Evolutionary conservation across 2,113 vertebrate species (phyloP).

Genomic region (Tragelaphus buxtoni): DNA sequence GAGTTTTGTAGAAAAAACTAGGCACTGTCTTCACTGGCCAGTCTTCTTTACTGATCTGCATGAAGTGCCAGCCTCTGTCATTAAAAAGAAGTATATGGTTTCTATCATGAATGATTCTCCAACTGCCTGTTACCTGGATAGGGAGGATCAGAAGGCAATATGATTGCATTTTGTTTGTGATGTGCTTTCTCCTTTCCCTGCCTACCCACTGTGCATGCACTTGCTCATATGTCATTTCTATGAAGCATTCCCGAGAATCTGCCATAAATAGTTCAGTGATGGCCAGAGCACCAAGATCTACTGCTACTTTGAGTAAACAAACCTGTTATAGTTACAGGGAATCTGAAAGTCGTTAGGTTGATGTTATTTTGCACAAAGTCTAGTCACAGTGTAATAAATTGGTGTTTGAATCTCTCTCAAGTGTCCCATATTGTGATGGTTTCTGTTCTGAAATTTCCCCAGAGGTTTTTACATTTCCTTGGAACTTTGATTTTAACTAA

Average conservation of each 20-base stretch:
- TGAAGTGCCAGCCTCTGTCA: background rate
- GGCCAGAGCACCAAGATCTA: background rate
- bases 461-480: background rate
- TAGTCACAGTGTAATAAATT: background rate
- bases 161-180: background rate
- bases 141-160: background rate
- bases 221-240: background rate
- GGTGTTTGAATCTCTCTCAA: background rate
- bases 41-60: background rate
- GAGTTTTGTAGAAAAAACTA: background rate
- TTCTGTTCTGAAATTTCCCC: background rate
- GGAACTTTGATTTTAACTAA: background rate
- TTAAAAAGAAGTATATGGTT: background rate
- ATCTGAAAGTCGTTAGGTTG: background rate
- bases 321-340: background rate
- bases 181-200: background rate
- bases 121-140: background rate
- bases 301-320: conserved; percentile 1
- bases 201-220: background rate
- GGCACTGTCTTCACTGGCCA: background rate
- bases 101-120: background rate
- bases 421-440: background rate
- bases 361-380: background rate
- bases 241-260: background rate
- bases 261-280: background rate